A percentile compares a stretch with the other conserved stretches of the same genome.
Evolutionary conservation across 2,797 vertebrate genomes (phyloP).

Genomic region (Vespertilio murinus): DNA sequence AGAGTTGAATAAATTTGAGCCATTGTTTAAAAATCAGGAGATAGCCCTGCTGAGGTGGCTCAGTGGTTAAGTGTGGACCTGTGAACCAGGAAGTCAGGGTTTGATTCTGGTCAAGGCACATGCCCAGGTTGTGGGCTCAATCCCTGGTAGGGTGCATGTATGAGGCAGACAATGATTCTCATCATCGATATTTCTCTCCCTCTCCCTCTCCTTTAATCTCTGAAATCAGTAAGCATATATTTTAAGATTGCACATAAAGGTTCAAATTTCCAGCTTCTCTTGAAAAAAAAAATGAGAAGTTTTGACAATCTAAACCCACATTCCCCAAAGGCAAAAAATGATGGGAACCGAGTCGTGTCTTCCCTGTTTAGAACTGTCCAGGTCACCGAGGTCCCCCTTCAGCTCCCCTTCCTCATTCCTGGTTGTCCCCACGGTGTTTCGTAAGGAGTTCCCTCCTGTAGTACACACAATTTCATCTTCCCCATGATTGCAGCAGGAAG

Average conservation of each 20-base stretch:
- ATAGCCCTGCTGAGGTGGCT: too few relatives aligned
- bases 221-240: too few relatives aligned
- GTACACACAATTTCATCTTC: neutral
- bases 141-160: too few relatives aligned
- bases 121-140: too few relatives aligned
- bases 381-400: neutral
- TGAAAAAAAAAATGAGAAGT: neutral
- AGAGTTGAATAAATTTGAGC: neutral
- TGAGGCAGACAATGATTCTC: too few relatives aligned
- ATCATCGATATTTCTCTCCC: too few relatives aligned
- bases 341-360: neutral
- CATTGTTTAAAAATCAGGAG: slow-evolving; percentile 22
- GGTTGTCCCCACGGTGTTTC: neutral
- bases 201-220: too few relatives aligned
- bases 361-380: neutral
- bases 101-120: too few relatives aligned
- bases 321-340: neutral
- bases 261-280: neutral
- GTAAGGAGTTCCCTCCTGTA: neutral
- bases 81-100: too few relatives aligned
- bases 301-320: neutral
- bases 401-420: neutral
- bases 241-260: neutral
- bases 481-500: neutral
- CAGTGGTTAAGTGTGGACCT: too few relatives aligned